phyloP scores from a whole-genome alignment of 92 coral and sea anemone species.

The Bergia puertoricense region DNA sequence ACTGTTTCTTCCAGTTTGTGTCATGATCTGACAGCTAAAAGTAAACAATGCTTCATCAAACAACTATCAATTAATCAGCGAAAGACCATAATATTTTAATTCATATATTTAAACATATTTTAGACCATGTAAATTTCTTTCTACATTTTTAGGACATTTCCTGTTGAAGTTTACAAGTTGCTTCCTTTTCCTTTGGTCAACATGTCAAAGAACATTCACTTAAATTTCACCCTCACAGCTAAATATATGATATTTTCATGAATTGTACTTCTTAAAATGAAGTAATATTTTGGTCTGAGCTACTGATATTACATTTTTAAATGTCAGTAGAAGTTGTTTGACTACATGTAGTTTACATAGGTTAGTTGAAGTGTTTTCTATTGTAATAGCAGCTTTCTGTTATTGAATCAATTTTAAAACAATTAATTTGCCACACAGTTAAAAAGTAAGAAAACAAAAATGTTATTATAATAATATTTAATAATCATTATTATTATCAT shows the following conservation, averaged over 20 bases:
- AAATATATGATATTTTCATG: neutral
- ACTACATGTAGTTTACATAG: too few species aligned
- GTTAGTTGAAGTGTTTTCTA: too few species aligned
- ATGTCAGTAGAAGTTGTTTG: neutral
- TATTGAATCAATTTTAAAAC: too few species aligned
- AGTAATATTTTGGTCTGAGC: neutral
- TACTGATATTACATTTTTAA: neutral
- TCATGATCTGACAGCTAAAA: too few species aligned
- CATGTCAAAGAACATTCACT: neutral
- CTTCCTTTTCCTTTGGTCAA: neutral
- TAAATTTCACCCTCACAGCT: neutral
- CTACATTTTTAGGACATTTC: neutral
- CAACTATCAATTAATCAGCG: neutral
- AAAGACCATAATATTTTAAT: neutral
- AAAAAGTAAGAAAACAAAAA: too few species aligned
- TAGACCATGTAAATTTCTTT: neutral
- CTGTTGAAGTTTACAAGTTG: neutral
- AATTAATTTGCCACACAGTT: too few species aligned
- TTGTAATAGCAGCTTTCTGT: too few species aligned
- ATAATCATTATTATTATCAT: too few species aligned
- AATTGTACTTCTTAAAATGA: neutral
- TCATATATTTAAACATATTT: neutral
- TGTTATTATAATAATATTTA: too few species aligned
- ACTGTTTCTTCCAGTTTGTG: neutral
- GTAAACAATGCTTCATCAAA: too few species aligned